Conservation (phyloP, 2,797 vertebrate genomes). For the Limosa lapponica region DNA sequence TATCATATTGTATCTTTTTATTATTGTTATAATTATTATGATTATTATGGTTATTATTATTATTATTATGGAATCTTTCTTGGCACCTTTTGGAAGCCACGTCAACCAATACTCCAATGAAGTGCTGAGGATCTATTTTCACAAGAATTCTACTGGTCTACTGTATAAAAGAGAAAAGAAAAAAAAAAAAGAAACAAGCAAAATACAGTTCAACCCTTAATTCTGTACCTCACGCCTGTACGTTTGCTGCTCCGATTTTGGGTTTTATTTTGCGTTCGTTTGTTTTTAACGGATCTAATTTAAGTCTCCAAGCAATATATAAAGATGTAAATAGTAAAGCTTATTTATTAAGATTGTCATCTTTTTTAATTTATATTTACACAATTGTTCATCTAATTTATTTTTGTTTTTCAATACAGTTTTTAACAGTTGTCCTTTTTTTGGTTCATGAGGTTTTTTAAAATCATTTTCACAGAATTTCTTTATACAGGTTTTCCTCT, state of each 20-base stretch:
- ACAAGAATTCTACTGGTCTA: conserved; percentile 84
- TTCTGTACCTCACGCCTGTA: conserved; percentile 98
- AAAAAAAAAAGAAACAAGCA: conserved; percentile 64
- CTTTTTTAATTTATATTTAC: conserved; percentile 99
- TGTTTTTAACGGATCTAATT: conserved; percentile 93
- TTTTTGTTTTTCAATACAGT: conserved; percentile 90
- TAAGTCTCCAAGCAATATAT: conserved; percentile 94
- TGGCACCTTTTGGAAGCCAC: conserved; percentile 79
- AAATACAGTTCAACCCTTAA: conserved; percentile 86
- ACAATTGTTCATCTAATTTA: conserved; percentile 98
- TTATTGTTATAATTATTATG: conserved; percentile 81
- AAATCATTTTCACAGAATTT: conserved; percentile 76
- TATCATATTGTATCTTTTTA: conserved; percentile 82
- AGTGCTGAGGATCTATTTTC: conserved; percentile 81
- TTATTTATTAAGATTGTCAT: conserved; percentile 99
- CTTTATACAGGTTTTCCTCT: conserved; percentile 76
- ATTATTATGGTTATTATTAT: conserved; percentile 78
- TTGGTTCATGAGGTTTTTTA: conserved; percentile 80
- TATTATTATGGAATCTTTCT: conserved; percentile 78
- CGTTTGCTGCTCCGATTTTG: conserved; percentile 92
- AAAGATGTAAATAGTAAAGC: conserved; percentile 99
- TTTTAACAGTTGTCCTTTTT: conserved; percentile 85
- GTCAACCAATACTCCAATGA: conserved; percentile 80
- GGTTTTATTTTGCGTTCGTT: conserved; percentile 88
- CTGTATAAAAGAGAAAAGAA: conserved; percentile 77